Base-by-base conservation (phyloP, 2,797 vertebrate species). In the Lateolabrax maculatus region DNA sequence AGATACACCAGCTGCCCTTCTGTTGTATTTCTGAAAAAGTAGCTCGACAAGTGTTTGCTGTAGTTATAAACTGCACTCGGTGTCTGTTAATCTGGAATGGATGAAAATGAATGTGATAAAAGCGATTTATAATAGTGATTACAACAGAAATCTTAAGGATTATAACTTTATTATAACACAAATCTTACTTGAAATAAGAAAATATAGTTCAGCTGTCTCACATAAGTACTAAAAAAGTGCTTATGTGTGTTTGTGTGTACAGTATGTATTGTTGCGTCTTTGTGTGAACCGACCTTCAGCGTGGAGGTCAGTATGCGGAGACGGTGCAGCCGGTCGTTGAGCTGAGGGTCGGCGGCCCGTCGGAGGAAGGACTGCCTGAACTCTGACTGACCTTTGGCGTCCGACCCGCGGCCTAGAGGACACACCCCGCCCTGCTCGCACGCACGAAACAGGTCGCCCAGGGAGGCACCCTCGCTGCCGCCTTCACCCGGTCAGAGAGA, bases 301-400 rank as follows among this genome's bases (percentile, higher is more conserved):
- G 97, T 99, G 95, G 98, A 99, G 94, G 97, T 97, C 88, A 99
- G 96, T 91, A 99, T 98, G 93, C 98, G 95, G 76, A 99, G 97
- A 88, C 96, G 96, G 90, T 99, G 98, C 80, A 99, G 96, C 55
- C 97, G 97, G 75, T 99, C 97, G 92, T 99, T 99, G 93, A 99
- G 96, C 94, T 97, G 95, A 81, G 98, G 98, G 94, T 99, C 96
- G 10, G 95, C 97, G 87, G 97, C 97, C 87, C 98, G 96, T 76
- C 96, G 96, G 88, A 99, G 94, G 92, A 99, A 99, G 77, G 95
- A 97, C 90, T 96, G 96, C 92, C 97, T 97, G 95, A 97, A 99
- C 87, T 99, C 97, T 71, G 92, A 83, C 46, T 93, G 92, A 44
- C 80, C 91, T 70, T 86, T 93, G 76, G 43, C 73, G 52, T 93